Evolutionary conservation across 2,888 invertebrate species (phyloP).

Genomic region (Pterobdella sp.): DNA sequence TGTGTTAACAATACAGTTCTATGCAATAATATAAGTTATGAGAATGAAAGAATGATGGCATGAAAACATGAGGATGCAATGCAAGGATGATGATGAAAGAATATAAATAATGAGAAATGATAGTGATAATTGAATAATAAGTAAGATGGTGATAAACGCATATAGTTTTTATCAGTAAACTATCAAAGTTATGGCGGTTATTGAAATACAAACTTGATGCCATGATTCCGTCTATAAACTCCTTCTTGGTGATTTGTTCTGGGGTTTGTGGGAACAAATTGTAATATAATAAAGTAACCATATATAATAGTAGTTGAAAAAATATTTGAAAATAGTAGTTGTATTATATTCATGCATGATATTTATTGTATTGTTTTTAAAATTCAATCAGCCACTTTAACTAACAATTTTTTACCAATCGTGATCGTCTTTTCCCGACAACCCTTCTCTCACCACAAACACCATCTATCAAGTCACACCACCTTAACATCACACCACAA

Average conservation of each 20-base stretch:
- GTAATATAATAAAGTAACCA: not conserved
- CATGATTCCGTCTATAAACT: conserved; percentile 50
- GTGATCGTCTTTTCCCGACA: not conserved
- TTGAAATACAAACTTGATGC: conserved; percentile 43
- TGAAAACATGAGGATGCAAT: not conserved
- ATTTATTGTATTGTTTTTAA: too few species aligned
- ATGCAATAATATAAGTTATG: too few species aligned
- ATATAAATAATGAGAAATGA: not conserved
- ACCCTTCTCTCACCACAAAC: not conserved
- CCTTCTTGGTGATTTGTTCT: conserved; percentile 46
- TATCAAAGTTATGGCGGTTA: too few species aligned
- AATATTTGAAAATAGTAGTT: conserved; percentile 30
- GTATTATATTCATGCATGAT: not conserved
- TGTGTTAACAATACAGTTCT: too few species aligned
- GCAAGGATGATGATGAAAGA: not conserved
- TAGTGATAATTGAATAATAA: not conserved
- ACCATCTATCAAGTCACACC: not conserved
- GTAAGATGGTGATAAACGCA: too few species aligned
- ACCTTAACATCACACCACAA: not conserved
- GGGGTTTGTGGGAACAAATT: too few species aligned
- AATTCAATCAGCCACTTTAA: too few species aligned
- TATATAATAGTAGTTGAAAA: not conserved
- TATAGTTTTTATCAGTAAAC: too few species aligned
- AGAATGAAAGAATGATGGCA: not conserved
- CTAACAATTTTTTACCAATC: too few species aligned